Base-by-base conservation (phyloP, 92 coral and sea anemone genomes). In the Epizoanthus ramosus region DNA sequence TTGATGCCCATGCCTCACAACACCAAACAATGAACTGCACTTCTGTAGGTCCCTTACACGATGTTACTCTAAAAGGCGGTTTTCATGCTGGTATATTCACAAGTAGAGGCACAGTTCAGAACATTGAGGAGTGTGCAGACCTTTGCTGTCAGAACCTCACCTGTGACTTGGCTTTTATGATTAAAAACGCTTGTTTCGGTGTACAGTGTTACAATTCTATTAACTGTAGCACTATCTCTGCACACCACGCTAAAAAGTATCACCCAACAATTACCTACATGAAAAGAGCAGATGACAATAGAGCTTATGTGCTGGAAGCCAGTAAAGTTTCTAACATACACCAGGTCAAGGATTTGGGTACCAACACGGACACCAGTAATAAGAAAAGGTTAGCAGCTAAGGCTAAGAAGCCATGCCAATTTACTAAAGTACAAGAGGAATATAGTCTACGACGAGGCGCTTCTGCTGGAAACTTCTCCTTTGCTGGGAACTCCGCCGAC, bases 91-190 rank as follows among this genome's bases (percentile, higher is more conserved):
- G 95, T 5, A 87, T 87, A 54, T 95, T 93, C 58, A 88, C 82
- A 21, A 91, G 85, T 28, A 85, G 69, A 7, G 98, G 98, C 3
- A 87, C 56, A n/a, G 89, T 87, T 52, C 68, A 80, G 3, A 77
- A 88, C 4, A 63, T 91, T 16, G 86, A 81, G 17, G 94, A 91
- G 8, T 95, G 98, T 83, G 92, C 86, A 35, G 23, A 74, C 17
- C 85, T 74, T 22, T 95, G 98, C 68, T 95, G 98, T 53, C 57
- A 60, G 60, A 75, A 75, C 3, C 39, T 43, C 10, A 85, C 58
- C 24, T 95, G 98, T 80, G 92, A 91, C 72, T 54, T 93, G 70
- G 94, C 94, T 10, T 93, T 95, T 65, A 52, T 93, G 91, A 89
- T 95, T 53, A 80, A 76, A 47, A 87, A 89, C 80, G 91, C 89